Evolutionary conservation across 2,888 invertebrate species (phyloP), one percentile per base, ranked within the genome.

Genomic region (Ochropleura leucogaster): DNA sequence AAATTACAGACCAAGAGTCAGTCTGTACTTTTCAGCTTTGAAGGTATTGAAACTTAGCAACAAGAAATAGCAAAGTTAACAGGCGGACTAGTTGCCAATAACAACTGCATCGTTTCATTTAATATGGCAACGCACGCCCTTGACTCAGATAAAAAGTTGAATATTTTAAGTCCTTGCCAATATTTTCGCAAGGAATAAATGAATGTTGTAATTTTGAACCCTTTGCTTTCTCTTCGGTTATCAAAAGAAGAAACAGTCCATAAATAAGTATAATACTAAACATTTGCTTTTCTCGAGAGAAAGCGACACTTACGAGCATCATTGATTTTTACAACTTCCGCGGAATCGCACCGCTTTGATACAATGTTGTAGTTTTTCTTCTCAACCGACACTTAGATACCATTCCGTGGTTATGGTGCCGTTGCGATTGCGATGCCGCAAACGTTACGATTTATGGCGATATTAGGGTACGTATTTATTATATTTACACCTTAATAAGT

Each of bases 261-360:
- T 51, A 57, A 66, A 71, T 55, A 57, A 80, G 14, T 18, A 46
- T 53, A 9, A 74, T 30, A 51, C 30, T 46, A 14, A 60, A 69
- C 40, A 62, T 67, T 69, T 47, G 59, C 62, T 62, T 47, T 47
- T 46, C 44, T 30, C 30, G 47, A 47, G 67, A 82, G 65, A 77
- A 59, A 81, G 72, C 46, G 67, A 44, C 63, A 69, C 42, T 85
- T 71, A 63, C 74, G 44, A 64, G 72, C 70, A 49, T 74, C 79
- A 85, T 82, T 85, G 79, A 85, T 77, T 84, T 84, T 84, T 71
- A 82, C 72, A 74, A 70, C 76, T 82, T 79, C 77, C 85, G 74
- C 46, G 47, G 64, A 66, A 71, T 68, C 63, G 57, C 69, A 30
- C 9, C n/a, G 18, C 12, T 46, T 6, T 42, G 51, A 12, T 68